Conservation (phyloP, 2,797 vertebrate genomes). For the Falco columbarius region DNA sequence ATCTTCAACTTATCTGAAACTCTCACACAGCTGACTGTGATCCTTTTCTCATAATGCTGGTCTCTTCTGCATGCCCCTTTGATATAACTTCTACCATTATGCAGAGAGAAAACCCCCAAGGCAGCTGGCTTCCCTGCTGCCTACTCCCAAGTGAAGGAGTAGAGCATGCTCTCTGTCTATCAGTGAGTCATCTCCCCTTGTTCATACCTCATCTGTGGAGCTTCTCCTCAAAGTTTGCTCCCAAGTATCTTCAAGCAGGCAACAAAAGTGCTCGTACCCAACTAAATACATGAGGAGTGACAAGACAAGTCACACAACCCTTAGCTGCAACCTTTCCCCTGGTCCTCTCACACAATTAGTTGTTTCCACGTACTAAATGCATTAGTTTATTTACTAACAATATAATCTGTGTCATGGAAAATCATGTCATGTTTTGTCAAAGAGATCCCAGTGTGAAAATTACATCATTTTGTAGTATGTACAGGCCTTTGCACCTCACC, state of each 20-base stretch:
- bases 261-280: neutral
- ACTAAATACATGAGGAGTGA: neutral
- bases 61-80: neutral
- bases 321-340: neutral
- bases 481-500: neutral
- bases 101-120: neutral
- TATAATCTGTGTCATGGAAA: neutral
- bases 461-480: neutral
- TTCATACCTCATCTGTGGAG: neutral
- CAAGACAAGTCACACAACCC: neutral
- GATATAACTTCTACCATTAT: neutral
- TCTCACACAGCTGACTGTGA: neutral
- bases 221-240: neutral
- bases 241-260: neutral
- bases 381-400: conserved; percentile 4
- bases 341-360: neutral
- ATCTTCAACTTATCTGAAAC: neutral
- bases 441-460: neutral
- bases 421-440: neutral
- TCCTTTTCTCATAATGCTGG: neutral
- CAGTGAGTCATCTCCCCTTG: neutral
- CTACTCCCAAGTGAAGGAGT: neutral
- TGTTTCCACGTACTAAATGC: neutral
- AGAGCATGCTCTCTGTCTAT: neutral
- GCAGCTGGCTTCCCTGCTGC: neutral